A percentile compares a stretch with the other conserved stretches of the same genome.
Evolutionary conservation across 2,888 invertebrate species (phyloP).

Genomic region (Camponotus fellah): DNA sequence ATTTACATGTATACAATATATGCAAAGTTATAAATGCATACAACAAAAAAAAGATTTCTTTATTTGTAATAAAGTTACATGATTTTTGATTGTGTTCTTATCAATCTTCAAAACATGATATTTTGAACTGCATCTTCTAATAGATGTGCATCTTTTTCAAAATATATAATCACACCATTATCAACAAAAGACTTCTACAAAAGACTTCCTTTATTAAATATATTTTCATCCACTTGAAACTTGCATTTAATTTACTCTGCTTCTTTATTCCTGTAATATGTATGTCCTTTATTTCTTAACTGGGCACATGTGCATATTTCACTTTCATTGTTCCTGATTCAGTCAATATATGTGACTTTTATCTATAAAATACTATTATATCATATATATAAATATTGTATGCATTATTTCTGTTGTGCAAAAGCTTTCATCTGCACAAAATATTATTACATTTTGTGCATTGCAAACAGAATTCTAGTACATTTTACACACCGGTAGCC

Average conservation of each 20-base stretch:
- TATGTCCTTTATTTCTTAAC: conserved; percentile 66
- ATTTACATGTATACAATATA: not conserved
- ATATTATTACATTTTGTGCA: not conserved
- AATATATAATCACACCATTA: conserved; percentile 72
- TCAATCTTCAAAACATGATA: not conserved
- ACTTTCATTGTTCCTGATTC: conserved; percentile 54
- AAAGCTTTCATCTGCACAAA: not conserved
- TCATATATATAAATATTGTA: not conserved
- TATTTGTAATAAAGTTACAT: conserved; percentile 30
- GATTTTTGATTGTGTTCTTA: not conserved
- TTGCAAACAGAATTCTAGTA: not conserved
- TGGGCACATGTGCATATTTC: conserved; percentile 37
- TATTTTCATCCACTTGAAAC: conserved; percentile 64
- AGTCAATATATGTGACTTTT: conserved; percentile 40
- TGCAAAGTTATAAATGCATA: conserved; percentile 9
- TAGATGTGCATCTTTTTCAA: conserved; percentile 65
- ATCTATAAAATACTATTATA: conserved; percentile 29
- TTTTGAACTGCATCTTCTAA: conserved; percentile 69
- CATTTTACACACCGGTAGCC: conserved; percentile 79
- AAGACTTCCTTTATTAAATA: conserved; percentile 59
- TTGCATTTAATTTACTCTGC: conserved; percentile 65
- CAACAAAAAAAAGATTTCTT: conserved; percentile 10
- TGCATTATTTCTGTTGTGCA: not conserved
- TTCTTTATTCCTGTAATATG: conserved; percentile 74
- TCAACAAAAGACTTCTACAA: conserved; percentile 51